Conservation (phyloP, 2,113 vertebrate species). For the Datnioides undecimradiatus region DNA sequence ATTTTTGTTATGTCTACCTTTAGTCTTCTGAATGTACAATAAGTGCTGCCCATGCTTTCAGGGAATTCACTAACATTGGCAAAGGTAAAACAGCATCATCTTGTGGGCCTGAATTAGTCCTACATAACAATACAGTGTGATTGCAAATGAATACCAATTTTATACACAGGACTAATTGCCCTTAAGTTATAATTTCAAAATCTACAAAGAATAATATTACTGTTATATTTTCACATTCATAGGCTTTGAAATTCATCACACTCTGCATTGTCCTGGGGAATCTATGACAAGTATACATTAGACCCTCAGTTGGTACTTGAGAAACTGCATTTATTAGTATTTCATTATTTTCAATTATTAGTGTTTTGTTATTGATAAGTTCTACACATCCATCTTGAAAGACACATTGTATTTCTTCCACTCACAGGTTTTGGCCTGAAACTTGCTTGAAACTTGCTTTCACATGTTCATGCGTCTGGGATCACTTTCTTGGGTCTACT, state of each 20-base stretch:
- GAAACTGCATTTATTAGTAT: too few relatives aligned
- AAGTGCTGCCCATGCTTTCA: background rate
- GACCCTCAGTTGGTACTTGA: background rate
- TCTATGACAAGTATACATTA: background rate
- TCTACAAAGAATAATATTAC: background rate
- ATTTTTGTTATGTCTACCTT: background rate
- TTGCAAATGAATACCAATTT: background rate
- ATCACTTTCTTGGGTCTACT: background rate
- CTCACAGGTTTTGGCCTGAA: too few relatives aligned
- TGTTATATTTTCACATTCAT: background rate
- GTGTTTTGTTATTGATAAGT: background rate
- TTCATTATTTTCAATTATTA: too few relatives aligned
- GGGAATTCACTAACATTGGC: background rate
- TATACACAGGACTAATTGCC: background rate
- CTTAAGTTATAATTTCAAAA: background rate
- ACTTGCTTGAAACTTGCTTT: too few relatives aligned
- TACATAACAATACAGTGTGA: slow-evolving; percentile 1
- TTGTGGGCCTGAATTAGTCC: slow-evolving; percentile 42
- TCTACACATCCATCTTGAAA: background rate
- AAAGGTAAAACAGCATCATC: slow-evolving; percentile 50
- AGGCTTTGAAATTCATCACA: background rate
- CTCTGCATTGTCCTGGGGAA: too few relatives aligned
- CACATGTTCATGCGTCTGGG: too few relatives aligned
- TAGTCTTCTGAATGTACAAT: background rate
- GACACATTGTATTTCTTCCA: background rate